A percentile compares a stretch with the other conserved stretches of the same genome.
Evolutionary conservation across 2,888 invertebrate genomes (phyloP).

Genomic region (Copidosoma aretas): DNA sequence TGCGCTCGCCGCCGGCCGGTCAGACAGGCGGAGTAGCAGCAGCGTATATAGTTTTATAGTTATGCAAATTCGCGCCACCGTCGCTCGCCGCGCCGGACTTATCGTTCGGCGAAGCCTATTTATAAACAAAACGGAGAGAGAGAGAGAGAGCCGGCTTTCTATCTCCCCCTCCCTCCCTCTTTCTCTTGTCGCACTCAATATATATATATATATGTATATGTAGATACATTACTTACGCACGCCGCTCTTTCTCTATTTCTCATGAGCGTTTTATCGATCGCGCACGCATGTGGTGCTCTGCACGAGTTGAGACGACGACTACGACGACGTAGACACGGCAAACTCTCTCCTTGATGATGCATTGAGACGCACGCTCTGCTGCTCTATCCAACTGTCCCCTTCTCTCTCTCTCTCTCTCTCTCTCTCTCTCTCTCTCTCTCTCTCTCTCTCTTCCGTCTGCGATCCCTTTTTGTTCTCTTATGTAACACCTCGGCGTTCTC

Average conservation of each 20-base stretch:
- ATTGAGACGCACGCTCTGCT: not conserved
- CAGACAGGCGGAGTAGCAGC: slow-evolving; percentile 4
- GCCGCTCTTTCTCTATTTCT: not conserved
- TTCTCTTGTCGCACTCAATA: not conserved
- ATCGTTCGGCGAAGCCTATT: slow-evolving; percentile 40
- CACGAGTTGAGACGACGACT: no score
- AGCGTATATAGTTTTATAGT: slow-evolving; percentile 37
- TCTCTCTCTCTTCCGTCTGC: not conserved
- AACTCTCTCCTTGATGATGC: not conserved
- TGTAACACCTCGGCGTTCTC: no score
- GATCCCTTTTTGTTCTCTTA: not conserved
- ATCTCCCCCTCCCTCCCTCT: not conserved
- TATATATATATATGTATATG: not conserved
- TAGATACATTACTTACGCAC: no score
- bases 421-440: no score
- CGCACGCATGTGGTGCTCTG: not conserved
- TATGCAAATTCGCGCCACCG: slow-evolving; percentile 32
- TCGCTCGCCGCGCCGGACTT: slow-evolving; percentile 22
- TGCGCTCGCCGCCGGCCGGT: slow-evolving; percentile 16
- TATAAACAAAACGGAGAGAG: slow-evolving; percentile 34
- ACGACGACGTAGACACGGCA: not conserved
- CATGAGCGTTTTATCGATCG: slow-evolving; percentile 11
- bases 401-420: not conserved
- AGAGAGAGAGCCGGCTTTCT: slow-evolving; percentile 11
- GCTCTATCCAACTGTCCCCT: not conserved